Percentiles rank a stretch among this genome's conserved stretches.
phyloP scores from a whole-genome alignment of 2,113 vertebrate genomes.

The Gambusia affinis region DNA sequence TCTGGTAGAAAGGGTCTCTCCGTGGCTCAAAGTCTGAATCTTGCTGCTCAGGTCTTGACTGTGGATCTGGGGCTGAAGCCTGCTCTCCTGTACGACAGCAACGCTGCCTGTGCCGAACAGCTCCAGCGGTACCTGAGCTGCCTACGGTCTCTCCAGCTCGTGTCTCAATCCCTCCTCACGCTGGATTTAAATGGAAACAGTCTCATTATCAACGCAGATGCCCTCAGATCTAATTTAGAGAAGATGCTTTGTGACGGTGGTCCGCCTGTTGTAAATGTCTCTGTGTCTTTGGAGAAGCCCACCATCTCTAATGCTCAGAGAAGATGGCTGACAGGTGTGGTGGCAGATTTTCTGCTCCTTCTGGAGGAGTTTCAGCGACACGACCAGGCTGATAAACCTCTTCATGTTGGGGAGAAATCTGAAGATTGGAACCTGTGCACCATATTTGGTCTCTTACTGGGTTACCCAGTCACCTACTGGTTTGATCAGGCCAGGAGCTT shows the following conservation, averaged over 20 bases:
- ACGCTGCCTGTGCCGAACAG: constrained; percentile 70
- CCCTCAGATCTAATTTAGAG: constrained; percentile 68
- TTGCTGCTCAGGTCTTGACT: constrained; percentile 84
- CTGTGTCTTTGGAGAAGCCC: constrained; percentile 73
- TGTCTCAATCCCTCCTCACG: constrained; percentile 73
- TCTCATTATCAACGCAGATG: constrained; percentile 77
- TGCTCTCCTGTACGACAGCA: constrained; percentile 86
- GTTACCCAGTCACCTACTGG: constrained; percentile 88
- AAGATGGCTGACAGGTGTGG: constrained; percentile 52
- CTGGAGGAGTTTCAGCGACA: constrained; percentile 49
- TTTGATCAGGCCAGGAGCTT: constrained; percentile 76
- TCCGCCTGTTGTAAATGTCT: constrained; percentile 81
- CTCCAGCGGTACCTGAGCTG: constrained; percentile 81
- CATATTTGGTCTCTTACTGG: constrained; percentile 87
- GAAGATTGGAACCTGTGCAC: constrained; percentile 89
- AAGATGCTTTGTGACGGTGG: constrained; percentile 43
- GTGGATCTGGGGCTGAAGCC: constrained; percentile 88
- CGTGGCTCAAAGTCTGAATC: constrained; percentile 73
- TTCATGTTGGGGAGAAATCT: constrained; percentile 51
- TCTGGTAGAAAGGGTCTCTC: constrained; percentile 70
- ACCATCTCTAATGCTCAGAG: constrained; percentile 45
- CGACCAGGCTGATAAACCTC: constrained; percentile 49
- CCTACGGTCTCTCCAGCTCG: constrained; percentile 75
- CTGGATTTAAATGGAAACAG: constrained; percentile 76
- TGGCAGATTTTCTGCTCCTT: constrained; percentile 70